Conservation (phyloP, 2,113 vertebrate species). For the Tylochromis polylepis region DNA sequence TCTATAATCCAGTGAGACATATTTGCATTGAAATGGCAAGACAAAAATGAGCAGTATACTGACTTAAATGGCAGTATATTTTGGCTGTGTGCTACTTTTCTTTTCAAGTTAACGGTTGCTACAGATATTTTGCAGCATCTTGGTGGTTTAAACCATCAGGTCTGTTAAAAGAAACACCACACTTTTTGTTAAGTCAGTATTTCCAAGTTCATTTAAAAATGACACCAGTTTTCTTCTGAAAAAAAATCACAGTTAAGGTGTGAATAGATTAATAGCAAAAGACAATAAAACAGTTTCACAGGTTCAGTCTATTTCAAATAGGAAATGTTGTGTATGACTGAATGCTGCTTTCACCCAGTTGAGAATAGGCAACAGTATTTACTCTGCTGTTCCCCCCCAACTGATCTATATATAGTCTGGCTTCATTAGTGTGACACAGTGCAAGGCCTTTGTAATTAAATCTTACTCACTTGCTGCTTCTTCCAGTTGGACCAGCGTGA, state of each 20-base stretch:
- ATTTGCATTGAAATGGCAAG: not conserved
- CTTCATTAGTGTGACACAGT: slow-evolving; percentile 58
- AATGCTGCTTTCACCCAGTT: not conserved
- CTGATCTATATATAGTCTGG: slow-evolving; percentile 38
- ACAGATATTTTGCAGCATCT: not conserved
- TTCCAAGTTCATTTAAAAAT: not conserved
- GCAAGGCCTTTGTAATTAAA: slow-evolving; percentile 58
- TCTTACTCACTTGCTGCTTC: slow-evolving; percentile 38
- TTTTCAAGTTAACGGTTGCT: not conserved
- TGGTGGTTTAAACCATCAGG: not conserved
- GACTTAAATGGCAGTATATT: not conserved
- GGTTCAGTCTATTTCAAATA: not conserved
- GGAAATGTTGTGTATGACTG: not conserved
- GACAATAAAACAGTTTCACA: not conserved
- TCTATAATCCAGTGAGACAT: not conserved
- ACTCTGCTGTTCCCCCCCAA: not conserved
- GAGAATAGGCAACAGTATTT: slow-evolving; percentile 31
- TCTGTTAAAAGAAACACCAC: not conserved
- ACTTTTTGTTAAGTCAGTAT: not conserved
- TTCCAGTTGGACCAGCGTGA: slow-evolving; percentile 32
- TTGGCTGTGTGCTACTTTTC: not conserved
- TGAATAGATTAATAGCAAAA: not conserved
- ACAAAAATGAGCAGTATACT: not conserved
- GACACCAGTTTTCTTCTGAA: fast-evolving
- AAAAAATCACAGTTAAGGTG: not conserved